These are phyloP conservation scores for Steinernema hermaphroditum DNA, from an alignment of 2,888 invertebrate genomes.

Conservation along the genomic window DNA sequence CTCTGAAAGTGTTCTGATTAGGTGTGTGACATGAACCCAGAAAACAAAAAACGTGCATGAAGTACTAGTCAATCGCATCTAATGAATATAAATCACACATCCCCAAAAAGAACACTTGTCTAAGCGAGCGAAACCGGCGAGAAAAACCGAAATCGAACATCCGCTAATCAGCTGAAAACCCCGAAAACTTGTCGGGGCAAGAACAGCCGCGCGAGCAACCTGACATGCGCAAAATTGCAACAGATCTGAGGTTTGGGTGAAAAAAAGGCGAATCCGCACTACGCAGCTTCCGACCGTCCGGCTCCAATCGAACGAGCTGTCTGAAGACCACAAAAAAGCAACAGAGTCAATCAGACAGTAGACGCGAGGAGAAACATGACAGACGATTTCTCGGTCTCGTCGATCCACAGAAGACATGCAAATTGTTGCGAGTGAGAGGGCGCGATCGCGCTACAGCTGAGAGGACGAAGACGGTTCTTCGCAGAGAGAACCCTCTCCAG, in stretches of 20 bases:
- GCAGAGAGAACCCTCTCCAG: background rate
- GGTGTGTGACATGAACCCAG: too few relatives aligned
- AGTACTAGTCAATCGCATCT: too few relatives aligned
- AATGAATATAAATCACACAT: too few relatives aligned
- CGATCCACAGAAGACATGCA: background rate
- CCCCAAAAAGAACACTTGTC: too few relatives aligned
- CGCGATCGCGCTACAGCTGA: background rate
- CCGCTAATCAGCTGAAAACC: background rate
- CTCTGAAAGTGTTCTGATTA: too few relatives aligned
- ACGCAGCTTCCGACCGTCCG: background rate
- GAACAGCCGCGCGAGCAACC: background rate
- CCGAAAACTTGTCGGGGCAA: background rate
- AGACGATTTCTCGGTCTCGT: background rate
- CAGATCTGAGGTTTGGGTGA: background rate
- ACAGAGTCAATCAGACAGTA: background rate
- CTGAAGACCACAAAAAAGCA: background rate
- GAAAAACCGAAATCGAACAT: background rate
- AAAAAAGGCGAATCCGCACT: background rate
- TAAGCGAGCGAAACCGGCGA: background rate
- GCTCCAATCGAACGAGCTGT: background rate
- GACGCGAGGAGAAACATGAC: too few relatives aligned
- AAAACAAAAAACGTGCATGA: too few relatives aligned
- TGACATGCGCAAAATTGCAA: conserved; percentile 1
- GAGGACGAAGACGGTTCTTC: background rate
- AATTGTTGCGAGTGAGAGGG: conserved; percentile 1